Evolutionary conservation across 2,113 vertebrate species (phyloP), one percentile per base, ranked within the genome.

Genomic region (Sinocyclocheilus grahami): DNA sequence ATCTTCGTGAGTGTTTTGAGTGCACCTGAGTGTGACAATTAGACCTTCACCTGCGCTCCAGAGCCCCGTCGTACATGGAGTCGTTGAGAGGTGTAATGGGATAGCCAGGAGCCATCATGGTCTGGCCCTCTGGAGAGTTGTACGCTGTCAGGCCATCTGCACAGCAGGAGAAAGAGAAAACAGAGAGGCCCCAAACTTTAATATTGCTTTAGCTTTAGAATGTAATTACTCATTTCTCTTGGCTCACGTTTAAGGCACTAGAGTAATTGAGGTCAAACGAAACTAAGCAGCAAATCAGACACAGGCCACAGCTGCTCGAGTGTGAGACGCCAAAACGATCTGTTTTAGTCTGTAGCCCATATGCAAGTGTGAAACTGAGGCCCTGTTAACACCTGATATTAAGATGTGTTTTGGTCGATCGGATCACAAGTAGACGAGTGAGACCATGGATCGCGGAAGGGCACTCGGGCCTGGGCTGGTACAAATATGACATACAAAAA

Each of bases 111-210:
- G 92, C 93, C 60, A 92, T 91, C 93, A 96, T 97, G 60, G 94
- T 93, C 91, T 96, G 96, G 78, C 97, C 97, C 90, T 97, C 96
- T 0, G 97, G 96, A 71, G 95, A 93, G 79, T 92, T 95, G 92
- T 98, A 98, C n/a, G 96, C 95, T 46, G 94, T 95, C 92, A 98
- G 93, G 1, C 97, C 97, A 67, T 97, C 97, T 98, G 92, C 58
- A 91, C 76, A 89, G 30, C 88, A 86, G 14, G 71, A 27, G 0
- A 2, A 16, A 62, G 11, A 63, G 11, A 63, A 60, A n/a, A 42
- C 20, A 69, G 30, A 69, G 22, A 74, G n/a, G 37, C 65, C 18
- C 51, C 55, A 77, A 51, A 20, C 30, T 22, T 76, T 77, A 79
- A 62, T 62, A 60, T 22, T 71, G 55, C 22, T n/a, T 62, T 79